These are phyloP conservation scores for Anoplolepis gracilipes DNA, from an alignment of 1,140 invertebrate species.

Conservation along the genomic window DNA sequence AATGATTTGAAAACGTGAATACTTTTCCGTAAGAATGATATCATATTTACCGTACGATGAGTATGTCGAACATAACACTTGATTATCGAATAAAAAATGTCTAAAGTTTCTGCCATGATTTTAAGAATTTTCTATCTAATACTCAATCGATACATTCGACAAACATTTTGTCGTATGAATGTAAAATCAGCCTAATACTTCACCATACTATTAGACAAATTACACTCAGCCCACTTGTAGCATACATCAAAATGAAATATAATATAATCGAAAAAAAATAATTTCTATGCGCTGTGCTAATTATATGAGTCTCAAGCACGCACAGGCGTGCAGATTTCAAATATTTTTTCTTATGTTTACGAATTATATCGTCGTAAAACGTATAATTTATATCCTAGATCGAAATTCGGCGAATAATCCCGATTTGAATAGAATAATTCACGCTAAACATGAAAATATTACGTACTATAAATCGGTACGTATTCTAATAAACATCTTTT, in stretches of 20 bases:
- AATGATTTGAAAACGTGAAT: constrained; percentile 13
- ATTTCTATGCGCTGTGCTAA: background rate
- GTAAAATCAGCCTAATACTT: no score
- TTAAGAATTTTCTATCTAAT: no score
- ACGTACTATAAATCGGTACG: background rate
- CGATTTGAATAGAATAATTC: constrained; percentile 1
- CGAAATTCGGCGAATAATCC: constrained; percentile 6
- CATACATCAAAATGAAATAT: constrained; percentile 1
- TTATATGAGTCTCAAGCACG: background rate
- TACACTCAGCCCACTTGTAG: background rate
- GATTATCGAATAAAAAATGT: no score
- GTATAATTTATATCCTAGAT: constrained; percentile 5
- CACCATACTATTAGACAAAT: constrained; percentile 4
- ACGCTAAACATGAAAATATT: constrained; percentile 41
- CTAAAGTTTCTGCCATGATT: no score
- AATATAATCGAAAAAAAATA: constrained; percentile 18
- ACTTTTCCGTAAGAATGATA: background rate
- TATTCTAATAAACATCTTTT: constrained; percentile 36
- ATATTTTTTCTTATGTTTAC: constrained; percentile 32
- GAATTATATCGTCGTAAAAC: constrained; percentile 56
- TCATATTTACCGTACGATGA: no score
- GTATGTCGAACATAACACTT: no score
- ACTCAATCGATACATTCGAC: no score
- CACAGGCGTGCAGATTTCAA: background rate
- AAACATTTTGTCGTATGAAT: no score